These are phyloP conservation scores for Phataginus tricuspis DNA, from an alignment of 2,797 vertebrate species.

Conservation along the genomic window DNA sequence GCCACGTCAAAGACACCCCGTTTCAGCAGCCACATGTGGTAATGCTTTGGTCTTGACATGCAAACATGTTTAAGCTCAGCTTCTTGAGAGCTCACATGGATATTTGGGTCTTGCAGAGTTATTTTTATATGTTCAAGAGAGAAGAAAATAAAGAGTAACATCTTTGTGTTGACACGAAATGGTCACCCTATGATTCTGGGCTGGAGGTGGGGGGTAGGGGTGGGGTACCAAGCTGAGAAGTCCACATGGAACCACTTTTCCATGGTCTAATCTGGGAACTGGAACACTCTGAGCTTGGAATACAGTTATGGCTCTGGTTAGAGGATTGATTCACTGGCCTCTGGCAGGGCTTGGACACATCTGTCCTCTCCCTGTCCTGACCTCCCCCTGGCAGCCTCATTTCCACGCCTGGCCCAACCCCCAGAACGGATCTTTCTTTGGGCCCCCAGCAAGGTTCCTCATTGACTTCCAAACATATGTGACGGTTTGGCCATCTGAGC, in stretches of 20 bases:
- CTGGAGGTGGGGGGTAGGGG: not conserved
- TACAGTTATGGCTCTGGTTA: conserved; percentile 54
- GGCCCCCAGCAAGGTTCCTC: conserved; percentile 58
- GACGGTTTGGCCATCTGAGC: conserved; percentile 55
- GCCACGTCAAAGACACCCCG: not conserved
- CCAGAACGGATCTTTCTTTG: conserved; percentile 65
- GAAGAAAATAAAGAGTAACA: conserved; percentile 63
- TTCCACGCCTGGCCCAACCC: conserved; percentile 70
- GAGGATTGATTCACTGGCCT: conserved; percentile 56
- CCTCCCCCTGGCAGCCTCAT: conserved; percentile 59
- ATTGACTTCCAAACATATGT: conserved; percentile 69
- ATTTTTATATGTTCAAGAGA: conserved; percentile 62
- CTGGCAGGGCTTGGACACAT: conserved; percentile 60
- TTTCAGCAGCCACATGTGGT: conserved; percentile 38
- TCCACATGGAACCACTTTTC: conserved; percentile 73
- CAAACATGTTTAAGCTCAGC: conserved; percentile 12
- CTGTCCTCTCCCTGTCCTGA: conserved; percentile 63
- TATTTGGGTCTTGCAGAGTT: conserved; percentile 54
- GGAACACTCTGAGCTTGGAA: conserved; percentile 51
- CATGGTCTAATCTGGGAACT: conserved; percentile 67
- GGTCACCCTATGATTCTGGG: not conserved
- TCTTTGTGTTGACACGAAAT: conserved; percentile 45
- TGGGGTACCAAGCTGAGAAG: not conserved
- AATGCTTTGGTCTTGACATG: conserved; percentile 29
- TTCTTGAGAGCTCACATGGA: conserved; percentile 40